Evolutionary conservation across 2,113 vertebrate species (phyloP).

Genomic region (Sceloporus tristichus): DNA sequence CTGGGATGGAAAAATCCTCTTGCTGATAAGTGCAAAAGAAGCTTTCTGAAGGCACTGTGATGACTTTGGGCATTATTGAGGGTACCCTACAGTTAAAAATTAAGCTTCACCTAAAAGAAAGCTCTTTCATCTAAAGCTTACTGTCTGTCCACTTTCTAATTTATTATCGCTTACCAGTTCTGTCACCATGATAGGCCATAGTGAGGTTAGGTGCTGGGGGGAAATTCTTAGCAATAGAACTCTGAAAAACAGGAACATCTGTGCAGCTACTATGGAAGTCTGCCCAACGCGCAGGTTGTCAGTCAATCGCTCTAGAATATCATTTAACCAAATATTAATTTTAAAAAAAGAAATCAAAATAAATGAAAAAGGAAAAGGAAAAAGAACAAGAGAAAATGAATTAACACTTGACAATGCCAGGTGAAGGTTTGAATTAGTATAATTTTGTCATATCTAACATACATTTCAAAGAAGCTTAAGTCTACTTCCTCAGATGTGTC

Average conservation of each 20-base stretch:
- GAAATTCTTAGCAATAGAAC: conserved; percentile 94
- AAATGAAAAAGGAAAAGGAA: too few relatives aligned
- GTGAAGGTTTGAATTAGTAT: not conserved
- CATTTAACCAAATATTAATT: not conserved
- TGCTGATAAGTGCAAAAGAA: too few relatives aligned
- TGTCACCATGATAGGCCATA: conserved; percentile 99
- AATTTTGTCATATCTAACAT: not conserved
- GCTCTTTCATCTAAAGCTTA: not conserved
- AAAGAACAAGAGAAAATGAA: not conserved
- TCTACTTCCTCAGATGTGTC: too few relatives aligned
- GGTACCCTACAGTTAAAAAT: not conserved
- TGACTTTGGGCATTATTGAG: too few relatives aligned
- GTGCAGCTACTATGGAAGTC: conserved; percentile 85
- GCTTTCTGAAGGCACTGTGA: not conserved
- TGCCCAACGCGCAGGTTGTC: conserved; percentile 92
- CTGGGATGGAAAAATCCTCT: too few relatives aligned
- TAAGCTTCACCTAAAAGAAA: not conserved
- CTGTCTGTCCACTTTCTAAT: not conserved
- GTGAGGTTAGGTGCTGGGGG: conserved; percentile 91
- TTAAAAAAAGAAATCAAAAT: not conserved
- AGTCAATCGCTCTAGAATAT: conserved; percentile 89
- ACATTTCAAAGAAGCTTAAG: too few relatives aligned
- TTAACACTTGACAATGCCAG: not conserved
- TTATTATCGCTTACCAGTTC: conserved; percentile 85
- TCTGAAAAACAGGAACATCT: conserved; percentile 97